phyloP scores from a whole-genome alignment of 2,888 invertebrate genomes.

The Polylopha cassiicola region DNA sequence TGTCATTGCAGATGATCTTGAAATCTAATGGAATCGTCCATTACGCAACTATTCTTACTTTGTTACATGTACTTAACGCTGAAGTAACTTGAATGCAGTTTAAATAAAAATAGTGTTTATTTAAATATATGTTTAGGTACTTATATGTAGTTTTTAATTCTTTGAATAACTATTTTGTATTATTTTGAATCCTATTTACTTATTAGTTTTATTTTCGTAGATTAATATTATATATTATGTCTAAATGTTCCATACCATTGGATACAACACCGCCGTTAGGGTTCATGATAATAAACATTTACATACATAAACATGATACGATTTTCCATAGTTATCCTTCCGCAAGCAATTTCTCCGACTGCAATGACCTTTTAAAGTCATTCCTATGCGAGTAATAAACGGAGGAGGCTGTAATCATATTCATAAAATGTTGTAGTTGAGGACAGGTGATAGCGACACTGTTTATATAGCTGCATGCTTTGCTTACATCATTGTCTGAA shows the following conservation, averaged over 20 bases:
- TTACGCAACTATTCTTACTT: conserved; percentile 50
- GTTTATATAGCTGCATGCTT: conserved; percentile 26
- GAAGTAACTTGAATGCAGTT: conserved; percentile 53
- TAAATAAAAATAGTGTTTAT: conserved; percentile 34
- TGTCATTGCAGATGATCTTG: conserved; percentile 32
- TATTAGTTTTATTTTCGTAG: too few relatives aligned
- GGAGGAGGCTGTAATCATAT: conserved; percentile 29
- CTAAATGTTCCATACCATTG: too few relatives aligned
- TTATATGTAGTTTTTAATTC: too few relatives aligned
- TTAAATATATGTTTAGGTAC: conserved; percentile 7
- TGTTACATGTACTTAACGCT: conserved; percentile 47
- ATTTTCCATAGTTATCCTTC: conserved; percentile 10
- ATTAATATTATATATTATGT: too few relatives aligned
- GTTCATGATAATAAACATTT: too few relatives aligned
- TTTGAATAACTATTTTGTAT: too few relatives aligned
- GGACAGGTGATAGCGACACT: conserved; percentile 33
- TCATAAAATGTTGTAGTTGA: conserved; percentile 34
- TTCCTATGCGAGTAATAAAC: conserved; percentile 21
- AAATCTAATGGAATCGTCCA: conserved; percentile 53
- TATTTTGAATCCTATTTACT: too few relatives aligned
- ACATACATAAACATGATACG: too few relatives aligned
- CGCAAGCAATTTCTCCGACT: conserved; percentile 15
- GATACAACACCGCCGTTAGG: too few relatives aligned
- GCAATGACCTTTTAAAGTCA: conserved; percentile 16
- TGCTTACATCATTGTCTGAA: conserved; percentile 36